These are phyloP conservation scores for Austrolebias charrua DNA, from an alignment of 2,797 vertebrate species.

Conservation along the genomic window DNA sequence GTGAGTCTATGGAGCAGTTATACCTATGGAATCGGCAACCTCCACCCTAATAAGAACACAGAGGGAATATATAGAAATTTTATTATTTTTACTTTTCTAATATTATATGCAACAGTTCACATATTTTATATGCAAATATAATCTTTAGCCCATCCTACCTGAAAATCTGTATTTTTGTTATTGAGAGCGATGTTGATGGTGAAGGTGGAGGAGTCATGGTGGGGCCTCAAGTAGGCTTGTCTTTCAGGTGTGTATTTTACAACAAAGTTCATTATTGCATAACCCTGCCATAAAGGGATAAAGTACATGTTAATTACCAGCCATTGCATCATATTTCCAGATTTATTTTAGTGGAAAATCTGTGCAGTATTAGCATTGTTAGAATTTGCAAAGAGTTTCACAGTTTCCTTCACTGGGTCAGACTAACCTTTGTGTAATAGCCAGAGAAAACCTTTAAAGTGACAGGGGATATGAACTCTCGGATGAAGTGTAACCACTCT, in stretches of 20 bases:
- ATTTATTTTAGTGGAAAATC: background rate
- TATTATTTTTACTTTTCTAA: background rate
- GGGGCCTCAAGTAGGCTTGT: conserved; percentile 89
- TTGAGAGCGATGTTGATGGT: conserved; percentile 98
- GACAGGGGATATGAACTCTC: conserved; percentile 95
- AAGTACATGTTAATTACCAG: conserved; percentile 18
- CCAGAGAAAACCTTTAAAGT: conserved; percentile 96
- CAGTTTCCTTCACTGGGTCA: background rate
- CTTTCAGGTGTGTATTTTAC: conserved; percentile 94
- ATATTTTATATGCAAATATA: no score
- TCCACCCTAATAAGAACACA: conserved; percentile 81
- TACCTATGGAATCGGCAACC: conserved; percentile 96
- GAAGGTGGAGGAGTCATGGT: conserved; percentile 97
- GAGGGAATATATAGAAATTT: background rate
- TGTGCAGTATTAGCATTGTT: background rate
- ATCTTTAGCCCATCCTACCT: conserved; percentile 70
- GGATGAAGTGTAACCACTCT: conserved; percentile 97
- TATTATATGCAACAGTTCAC: no score
- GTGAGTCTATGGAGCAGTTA: conserved; percentile 93
- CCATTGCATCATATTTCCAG: background rate
- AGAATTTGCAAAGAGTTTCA: conserved; percentile 1
- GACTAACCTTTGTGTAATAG: conserved; percentile 92
- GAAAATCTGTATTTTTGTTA: conserved; percentile 90
- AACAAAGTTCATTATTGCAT: conserved; percentile 93
- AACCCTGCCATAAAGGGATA: conserved; percentile 78